A percentile compares a stretch with the other conserved stretches of the same genome.
Conservation (phyloP, 2,797 vertebrate species). For the Pangasius macronema region DNA sequence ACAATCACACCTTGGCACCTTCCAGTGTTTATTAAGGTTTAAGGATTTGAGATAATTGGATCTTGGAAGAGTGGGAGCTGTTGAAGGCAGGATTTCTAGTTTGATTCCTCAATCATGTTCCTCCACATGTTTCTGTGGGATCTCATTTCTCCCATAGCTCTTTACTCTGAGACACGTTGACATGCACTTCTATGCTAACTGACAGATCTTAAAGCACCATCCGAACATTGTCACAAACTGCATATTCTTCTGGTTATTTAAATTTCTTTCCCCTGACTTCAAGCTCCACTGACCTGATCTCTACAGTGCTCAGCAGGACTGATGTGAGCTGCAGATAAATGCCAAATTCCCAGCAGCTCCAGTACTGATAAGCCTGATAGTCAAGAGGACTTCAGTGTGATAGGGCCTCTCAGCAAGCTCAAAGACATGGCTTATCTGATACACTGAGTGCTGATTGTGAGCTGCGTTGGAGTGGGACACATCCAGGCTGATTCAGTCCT, state of each 20-base stretch:
- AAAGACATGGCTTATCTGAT: slow-evolving; percentile 65
- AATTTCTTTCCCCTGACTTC: background rate
- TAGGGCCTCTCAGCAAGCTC: slow-evolving; percentile 48
- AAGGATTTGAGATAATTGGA: slow-evolving; percentile 33
- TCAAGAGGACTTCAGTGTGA: slow-evolving; percentile 52
- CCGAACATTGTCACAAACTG: slow-evolving; percentile 8
- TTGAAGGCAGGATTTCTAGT: slow-evolving; percentile 21
- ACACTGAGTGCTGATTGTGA: slow-evolving; percentile 61
- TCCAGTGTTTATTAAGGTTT: slow-evolving; percentile 10
- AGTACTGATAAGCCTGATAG: slow-evolving; percentile 54
- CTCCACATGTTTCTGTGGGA: slow-evolving; percentile 22
- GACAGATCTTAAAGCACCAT: slow-evolving; percentile 15
- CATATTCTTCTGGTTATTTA: slow-evolving; percentile 7
- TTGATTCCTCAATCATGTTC: slow-evolving; percentile 29
- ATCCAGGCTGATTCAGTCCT: slow-evolving; percentile 42
- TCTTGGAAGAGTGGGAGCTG: slow-evolving; percentile 30
- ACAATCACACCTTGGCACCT: background rate
- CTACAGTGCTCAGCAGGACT: slow-evolving; percentile 37
- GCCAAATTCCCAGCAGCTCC: slow-evolving; percentile 51
- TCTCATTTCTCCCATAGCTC: background rate
- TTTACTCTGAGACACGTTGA: slow-evolving; percentile 17
- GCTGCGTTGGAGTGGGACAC: slow-evolving; percentile 52
- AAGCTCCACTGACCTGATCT: slow-evolving; percentile 46
- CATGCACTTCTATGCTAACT: background rate
- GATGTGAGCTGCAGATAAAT: slow-evolving; percentile 53